phyloP scores from a whole-genome alignment of 2,888 invertebrate genomes.

The Gnatocerus cornutus region DNA sequence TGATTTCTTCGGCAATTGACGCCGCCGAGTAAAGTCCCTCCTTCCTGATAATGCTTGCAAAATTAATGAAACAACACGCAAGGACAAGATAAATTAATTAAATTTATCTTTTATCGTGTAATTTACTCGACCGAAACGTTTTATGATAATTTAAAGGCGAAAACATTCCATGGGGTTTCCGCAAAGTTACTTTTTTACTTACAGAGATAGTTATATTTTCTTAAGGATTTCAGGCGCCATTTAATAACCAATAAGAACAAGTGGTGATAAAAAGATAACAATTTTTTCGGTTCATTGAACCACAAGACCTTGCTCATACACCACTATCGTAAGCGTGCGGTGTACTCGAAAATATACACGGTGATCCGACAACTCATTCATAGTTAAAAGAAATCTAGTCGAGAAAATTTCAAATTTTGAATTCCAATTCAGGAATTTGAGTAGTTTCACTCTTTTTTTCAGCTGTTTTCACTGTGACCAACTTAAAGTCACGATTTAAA shows the following conservation, averaged over 20 bases:
- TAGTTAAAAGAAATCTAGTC: too few species aligned
- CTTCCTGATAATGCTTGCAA: constrained; percentile 15
- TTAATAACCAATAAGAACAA: constrained; percentile 8
- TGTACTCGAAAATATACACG: too few species aligned
- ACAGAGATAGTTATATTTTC: constrained; percentile 4
- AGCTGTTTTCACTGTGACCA: too few species aligned
- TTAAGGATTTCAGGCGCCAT: constrained; percentile 21
- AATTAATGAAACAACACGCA: constrained; percentile 27
- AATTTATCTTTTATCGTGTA: constrained; percentile 32
- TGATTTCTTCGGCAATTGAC: constrained; percentile 10
- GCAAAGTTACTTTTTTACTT: not conserved
- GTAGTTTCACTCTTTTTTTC: too few species aligned
- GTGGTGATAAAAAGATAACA: constrained; percentile 25
- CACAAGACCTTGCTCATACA: not conserved
- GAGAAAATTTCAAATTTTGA: too few species aligned
- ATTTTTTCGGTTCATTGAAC: constrained; percentile 31
- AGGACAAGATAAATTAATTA: constrained; percentile 37
- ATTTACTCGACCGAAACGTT: constrained; percentile 28
- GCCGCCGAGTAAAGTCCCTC: not conserved
- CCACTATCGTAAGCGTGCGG: not conserved
- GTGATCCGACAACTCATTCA: too few species aligned
- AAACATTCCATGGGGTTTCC: not conserved
- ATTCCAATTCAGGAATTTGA: too few species aligned
- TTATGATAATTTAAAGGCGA: constrained; percentile 20
- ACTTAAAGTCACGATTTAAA: too few species aligned